Evolutionary conservation across 2,797 vertebrate genomes (phyloP).

Genomic region (Mormyrus proboscirostris): DNA sequence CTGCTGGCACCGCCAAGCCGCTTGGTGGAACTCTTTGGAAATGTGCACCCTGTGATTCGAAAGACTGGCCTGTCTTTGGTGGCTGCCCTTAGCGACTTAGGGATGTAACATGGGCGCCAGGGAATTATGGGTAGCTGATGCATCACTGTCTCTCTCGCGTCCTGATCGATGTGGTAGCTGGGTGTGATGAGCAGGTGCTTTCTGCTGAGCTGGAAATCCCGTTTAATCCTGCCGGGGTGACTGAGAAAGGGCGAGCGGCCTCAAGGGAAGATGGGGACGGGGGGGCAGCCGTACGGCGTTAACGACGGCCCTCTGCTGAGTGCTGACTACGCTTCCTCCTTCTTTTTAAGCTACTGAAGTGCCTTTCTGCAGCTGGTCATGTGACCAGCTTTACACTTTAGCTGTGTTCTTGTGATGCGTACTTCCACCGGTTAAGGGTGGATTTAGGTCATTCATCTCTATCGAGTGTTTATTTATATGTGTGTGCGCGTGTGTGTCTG

Average conservation of each 20-base stretch:
- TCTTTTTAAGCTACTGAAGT: not conserved
- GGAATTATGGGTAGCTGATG: slow-evolving; percentile 10
- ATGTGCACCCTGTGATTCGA: not conserved
- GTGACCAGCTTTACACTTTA: not conserved
- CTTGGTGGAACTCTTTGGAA: not conserved
- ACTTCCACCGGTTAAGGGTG: not conserved
- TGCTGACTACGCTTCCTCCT: not conserved
- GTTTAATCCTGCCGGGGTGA: not conserved
- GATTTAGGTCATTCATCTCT: not conserved
- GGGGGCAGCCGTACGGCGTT: not conserved
- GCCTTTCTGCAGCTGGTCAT: not conserved
- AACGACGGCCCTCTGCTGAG: not conserved
- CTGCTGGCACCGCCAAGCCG: not conserved
- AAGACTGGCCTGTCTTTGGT: not conserved
- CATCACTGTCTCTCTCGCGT: not conserved
- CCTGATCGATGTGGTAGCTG: not conserved
- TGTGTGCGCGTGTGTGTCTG: not conserved
- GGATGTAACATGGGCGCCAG: not conserved
- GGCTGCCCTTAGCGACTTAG: not conserved
- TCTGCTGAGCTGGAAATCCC: slow-evolving; percentile 15
- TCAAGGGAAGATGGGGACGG: not conserved
- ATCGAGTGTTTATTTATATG: not conserved
- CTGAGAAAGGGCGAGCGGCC: not conserved
- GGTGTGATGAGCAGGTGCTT: slow-evolving; percentile 18
- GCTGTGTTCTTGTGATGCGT: not conserved